Evolutionary conservation across 2,113 vertebrate species (phyloP).

Genomic region (Oreochromis spilurus): DNA sequence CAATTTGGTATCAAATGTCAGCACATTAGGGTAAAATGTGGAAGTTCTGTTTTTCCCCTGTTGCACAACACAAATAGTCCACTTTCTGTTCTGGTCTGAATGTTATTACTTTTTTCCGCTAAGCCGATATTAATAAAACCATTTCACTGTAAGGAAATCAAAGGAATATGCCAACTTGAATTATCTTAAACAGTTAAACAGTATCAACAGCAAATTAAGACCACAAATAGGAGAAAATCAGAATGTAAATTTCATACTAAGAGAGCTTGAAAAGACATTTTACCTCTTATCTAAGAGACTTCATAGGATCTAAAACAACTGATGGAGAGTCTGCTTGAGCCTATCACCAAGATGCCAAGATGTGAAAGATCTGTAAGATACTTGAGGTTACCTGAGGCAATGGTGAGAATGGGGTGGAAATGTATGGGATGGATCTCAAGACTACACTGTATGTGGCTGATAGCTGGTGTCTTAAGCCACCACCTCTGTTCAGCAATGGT

Average conservation of each 20-base stretch:
- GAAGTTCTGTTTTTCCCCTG: neutral
- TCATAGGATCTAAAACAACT: neutral
- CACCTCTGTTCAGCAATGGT: too few species aligned
- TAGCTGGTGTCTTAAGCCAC: too few species aligned
- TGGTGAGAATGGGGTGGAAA: too few species aligned
- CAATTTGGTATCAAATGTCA: neutral
- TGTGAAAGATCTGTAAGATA: neutral
- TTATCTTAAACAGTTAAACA: neutral
- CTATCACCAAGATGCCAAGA: neutral
- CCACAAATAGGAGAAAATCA: neutral
- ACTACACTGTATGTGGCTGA: too few species aligned
- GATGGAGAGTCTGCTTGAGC: neutral
- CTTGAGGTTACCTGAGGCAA: too few species aligned
- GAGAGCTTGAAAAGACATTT: neutral
- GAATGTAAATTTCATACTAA: neutral
- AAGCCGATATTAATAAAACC: neutral
- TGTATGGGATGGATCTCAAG: too few species aligned
- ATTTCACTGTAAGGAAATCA: neutral
- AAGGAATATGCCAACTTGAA: neutral
- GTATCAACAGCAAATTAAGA: neutral
- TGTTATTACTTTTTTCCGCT: neutral
- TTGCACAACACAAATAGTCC: neutral
- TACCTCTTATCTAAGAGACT: neutral
- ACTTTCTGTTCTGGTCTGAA: neutral
- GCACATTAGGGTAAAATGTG: neutral